Evolutionary conservation across 2,797 vertebrate species (phyloP).

Genomic region (Coracias cyanogaster): DNA sequence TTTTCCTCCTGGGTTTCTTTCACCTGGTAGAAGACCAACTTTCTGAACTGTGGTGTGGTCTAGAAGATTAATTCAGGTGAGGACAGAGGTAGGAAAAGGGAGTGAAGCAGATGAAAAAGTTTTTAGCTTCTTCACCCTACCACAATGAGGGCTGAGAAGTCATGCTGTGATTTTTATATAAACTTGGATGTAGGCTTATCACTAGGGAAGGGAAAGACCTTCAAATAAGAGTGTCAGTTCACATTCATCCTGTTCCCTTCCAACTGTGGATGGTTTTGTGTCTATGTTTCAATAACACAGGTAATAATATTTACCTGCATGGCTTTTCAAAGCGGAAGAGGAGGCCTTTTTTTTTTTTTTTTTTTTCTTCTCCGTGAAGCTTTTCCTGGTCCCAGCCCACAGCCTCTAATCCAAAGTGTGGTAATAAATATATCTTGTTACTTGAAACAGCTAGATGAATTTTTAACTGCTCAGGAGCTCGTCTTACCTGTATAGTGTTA

Average conservation of each 20-base stretch:
- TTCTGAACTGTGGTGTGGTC: neutral
- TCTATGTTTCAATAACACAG: neutral
- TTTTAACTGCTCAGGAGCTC: neutral
- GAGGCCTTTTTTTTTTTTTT: too few relatives aligned
- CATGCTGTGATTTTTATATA: neutral
- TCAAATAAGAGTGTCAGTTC: neutral
- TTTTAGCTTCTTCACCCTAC: neutral
- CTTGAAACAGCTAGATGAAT: neutral
- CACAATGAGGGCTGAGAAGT: neutral
- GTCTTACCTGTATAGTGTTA: neutral
- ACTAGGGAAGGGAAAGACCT: neutral
- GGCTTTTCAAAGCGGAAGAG: neutral
- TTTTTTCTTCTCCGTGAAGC: neutral
- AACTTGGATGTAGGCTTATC: neutral
- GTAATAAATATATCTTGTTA: neutral
- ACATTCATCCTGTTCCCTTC: rapidly evolving
- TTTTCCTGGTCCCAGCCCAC: neutral
- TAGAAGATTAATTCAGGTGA: neutral
- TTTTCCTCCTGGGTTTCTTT: neutral
- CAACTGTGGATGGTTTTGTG: neutral
- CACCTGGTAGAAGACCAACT: neutral
- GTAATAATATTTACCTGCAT: neutral
- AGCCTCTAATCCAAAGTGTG: neutral
- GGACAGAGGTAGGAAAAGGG: neutral
- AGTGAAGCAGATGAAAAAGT: neutral